Percentiles rank a stretch among this genome's conserved stretches.
These are phyloP conservation scores for Hemithea aestivaria DNA, from an alignment of 2,888 invertebrate genomes.

Conservation along the genomic window DNA sequence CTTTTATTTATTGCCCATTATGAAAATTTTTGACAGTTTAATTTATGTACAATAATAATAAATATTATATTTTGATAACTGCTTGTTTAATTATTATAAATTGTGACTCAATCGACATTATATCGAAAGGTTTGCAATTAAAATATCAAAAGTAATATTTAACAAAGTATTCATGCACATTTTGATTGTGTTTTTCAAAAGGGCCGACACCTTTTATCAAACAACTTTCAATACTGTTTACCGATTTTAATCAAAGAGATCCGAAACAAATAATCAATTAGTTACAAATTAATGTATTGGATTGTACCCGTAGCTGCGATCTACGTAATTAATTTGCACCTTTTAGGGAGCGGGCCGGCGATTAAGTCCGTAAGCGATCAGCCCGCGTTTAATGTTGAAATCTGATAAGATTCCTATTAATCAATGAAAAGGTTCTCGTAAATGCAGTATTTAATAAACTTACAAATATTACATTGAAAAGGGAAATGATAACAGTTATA, in stretches of 20 bases:
- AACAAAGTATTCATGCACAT: too few relatives aligned
- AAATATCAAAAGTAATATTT: too few relatives aligned
- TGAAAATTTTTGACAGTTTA: too few relatives aligned
- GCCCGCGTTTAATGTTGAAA: constrained; percentile 53
- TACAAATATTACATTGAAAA: too few relatives aligned
- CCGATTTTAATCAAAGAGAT: constrained; percentile 41
- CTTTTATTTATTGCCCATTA: too few relatives aligned
- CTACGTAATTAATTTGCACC: constrained; percentile 65
- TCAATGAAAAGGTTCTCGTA: constrained; percentile 50
- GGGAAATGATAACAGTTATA: too few relatives aligned
- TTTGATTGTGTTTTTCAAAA: constrained; percentile 9
- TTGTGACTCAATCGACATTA: too few relatives aligned
- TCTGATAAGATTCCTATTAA: constrained; percentile 68
- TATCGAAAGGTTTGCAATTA: too few relatives aligned
- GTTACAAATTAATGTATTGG: constrained; percentile 50
- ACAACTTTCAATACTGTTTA: constrained; percentile 21
- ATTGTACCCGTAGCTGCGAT: constrained; percentile 52
- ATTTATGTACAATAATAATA: too few relatives aligned
- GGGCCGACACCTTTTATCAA: constrained; percentile 15
- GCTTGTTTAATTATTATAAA: too few relatives aligned
- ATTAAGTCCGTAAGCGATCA: constrained; percentile 50
- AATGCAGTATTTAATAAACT: too few relatives aligned
- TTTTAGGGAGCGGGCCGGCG: constrained; percentile 45
- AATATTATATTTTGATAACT: too few relatives aligned
- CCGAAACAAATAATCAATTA: constrained; percentile 51